These are phyloP conservation scores for Strigamia maritima DNA, from an alignment of 2,888 invertebrate genomes.

Conservation along the genomic window DNA sequence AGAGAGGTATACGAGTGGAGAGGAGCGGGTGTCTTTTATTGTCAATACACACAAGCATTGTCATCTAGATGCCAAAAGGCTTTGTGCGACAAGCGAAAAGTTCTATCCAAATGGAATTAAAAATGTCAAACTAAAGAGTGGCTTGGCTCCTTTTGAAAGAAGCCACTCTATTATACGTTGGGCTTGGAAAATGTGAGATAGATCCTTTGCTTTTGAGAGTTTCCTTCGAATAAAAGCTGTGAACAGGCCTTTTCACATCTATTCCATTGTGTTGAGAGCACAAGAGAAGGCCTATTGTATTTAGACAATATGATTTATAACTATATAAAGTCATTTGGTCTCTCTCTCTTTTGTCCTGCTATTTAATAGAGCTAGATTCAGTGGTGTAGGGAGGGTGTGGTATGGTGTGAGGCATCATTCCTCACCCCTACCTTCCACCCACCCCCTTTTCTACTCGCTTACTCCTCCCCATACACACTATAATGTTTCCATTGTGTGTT, in stretches of 20 bases:
- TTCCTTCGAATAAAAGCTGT: constrained; percentile 17
- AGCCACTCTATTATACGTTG: constrained; percentile 15
- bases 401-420: constrained; percentile 10
- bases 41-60: constrained; percentile 7
- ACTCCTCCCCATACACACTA: constrained; percentile 1
- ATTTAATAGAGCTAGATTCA: constrained; percentile 15
- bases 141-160: constrained; percentile 15
- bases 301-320: constrained; percentile 35
- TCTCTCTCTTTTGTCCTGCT: constrained; percentile 24
- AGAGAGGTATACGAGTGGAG: background rate
- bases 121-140: constrained; percentile 22
- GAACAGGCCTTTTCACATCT: background rate
- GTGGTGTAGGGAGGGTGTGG: constrained; percentile 15
- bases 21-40: constrained; percentile 10
- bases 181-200: constrained; percentile 15
- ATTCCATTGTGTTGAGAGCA: constrained; percentile 26
- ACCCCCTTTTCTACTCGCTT: constrained; percentile 5
- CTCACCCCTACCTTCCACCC: constrained; percentile 15
- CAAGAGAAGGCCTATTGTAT: constrained; percentile 14
- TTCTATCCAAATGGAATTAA: constrained; percentile 26
- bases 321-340: constrained; percentile 31
- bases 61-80: constrained; percentile 15
- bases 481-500: constrained; percentile 15
- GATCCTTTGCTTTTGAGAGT: constrained; percentile 19
- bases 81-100: constrained; percentile 15